These are phyloP conservation scores for Chaitophorus viminalis DNA, from an alignment of 2,888 invertebrate species.

Conservation along the genomic window DNA sequence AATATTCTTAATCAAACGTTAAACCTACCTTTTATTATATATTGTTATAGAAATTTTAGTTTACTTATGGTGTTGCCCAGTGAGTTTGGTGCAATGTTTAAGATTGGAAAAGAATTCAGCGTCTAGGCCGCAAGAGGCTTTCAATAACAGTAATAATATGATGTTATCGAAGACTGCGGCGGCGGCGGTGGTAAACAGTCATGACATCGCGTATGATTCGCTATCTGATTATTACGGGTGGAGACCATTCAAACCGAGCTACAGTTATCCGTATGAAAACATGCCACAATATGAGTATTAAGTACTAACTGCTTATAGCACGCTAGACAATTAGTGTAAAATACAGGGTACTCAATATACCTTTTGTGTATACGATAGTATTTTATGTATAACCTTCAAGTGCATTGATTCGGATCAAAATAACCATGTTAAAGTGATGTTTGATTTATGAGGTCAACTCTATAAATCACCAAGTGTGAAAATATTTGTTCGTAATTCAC, in stretches of 20 bases:
- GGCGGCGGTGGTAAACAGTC: slow-evolving; percentile 7
- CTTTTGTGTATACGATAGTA: neutral
- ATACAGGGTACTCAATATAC: slow-evolving; percentile 14
- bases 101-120: slow-evolving; percentile 17
- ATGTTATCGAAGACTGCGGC: slow-evolving; percentile 13
- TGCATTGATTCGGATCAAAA: slow-evolving; percentile 41
- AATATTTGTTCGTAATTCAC: neutral
- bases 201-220: slow-evolving; percentile 58
- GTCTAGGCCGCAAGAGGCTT: neutral
- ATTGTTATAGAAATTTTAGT: slow-evolving; percentile 59
- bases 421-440: slow-evolving; percentile 5
- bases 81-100: slow-evolving; percentile 62
- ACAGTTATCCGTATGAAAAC: slow-evolving; percentile 57
- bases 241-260: slow-evolving; percentile 62
- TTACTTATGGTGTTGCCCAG: slow-evolving; percentile 63
- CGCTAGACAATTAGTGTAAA: slow-evolving; percentile 30
- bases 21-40: too few relatives aligned
- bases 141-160: slow-evolving; percentile 33
- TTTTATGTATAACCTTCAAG: slow-evolving; percentile 9
- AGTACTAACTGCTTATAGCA: neutral
- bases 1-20: too few relatives aligned
- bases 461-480: neutral
- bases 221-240: slow-evolving; percentile 59
- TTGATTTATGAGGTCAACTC: slow-evolving; percentile 4
- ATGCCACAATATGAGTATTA: slow-evolving; percentile 54